These are phyloP conservation scores for Conomelus anceps DNA, from an alignment of 2,888 invertebrate genomes.

Conservation along the genomic window DNA sequence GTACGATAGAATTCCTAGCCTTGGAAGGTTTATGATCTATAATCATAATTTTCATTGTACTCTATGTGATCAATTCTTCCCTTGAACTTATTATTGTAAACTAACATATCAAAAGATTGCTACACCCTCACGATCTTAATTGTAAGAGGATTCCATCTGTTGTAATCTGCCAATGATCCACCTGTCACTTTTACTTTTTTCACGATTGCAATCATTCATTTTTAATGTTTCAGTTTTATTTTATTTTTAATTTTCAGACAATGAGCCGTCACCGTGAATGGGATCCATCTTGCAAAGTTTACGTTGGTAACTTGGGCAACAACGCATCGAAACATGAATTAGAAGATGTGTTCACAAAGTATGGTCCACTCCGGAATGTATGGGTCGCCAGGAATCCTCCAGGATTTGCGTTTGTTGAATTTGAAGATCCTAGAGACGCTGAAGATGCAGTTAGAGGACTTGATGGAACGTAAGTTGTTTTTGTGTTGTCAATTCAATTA, in stretches of 20 bases:
- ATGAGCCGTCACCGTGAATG: constrained; percentile 75
- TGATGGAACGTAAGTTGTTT: constrained; percentile 66
- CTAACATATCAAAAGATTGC: no score
- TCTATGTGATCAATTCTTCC: no score
- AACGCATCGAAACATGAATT: constrained; percentile 86
- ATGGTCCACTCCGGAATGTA: constrained; percentile 81
- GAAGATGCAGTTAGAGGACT: constrained; percentile 77
- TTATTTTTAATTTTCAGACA: constrained; percentile 26
- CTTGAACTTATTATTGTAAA: no score
- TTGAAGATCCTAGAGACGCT: constrained; percentile 80
- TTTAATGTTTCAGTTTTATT: no score
- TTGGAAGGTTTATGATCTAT: no score
- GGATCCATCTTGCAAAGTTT: constrained; percentile 85
- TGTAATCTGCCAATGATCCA: no score
- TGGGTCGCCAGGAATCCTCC: constrained; percentile 93
- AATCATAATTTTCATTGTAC: no score
- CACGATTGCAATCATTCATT: no score
- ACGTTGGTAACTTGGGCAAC: constrained; percentile 85
- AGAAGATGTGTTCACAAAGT: constrained; percentile 80
- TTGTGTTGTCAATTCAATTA: neutral
- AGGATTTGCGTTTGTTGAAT: constrained; percentile 86
- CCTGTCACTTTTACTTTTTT: no score
- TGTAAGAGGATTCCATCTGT: no score
- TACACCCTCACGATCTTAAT: no score
- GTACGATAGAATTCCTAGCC: no score